phyloP scores from a whole-genome alignment of 2,888 invertebrate species.

The Formica aserva region DNA sequence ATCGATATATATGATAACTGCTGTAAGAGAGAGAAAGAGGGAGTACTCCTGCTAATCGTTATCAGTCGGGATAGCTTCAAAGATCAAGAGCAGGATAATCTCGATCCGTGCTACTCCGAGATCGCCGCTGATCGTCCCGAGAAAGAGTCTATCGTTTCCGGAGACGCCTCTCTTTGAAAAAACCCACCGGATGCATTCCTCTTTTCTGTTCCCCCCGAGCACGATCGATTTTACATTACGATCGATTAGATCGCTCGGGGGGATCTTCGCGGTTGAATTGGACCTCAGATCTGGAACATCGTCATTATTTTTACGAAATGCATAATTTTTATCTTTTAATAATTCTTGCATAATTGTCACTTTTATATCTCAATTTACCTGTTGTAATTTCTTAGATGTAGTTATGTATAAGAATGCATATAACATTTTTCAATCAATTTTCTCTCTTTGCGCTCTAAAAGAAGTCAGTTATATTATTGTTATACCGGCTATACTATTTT shows the following conservation, averaged over 20 bases:
- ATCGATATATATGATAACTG: not conserved
- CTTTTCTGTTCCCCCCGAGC: slow-evolving; percentile 24
- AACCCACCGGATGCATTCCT: not conserved
- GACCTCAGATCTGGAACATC: slow-evolving; percentile 10
- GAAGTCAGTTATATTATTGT: slow-evolving; percentile 1
- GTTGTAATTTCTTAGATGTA: not conserved
- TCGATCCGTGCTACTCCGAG: not conserved
- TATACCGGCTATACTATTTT: not conserved
- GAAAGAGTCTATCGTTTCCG: slow-evolving; percentile 15
- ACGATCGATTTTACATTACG: slow-evolving; percentile 29
- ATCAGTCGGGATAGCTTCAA: not conserved
- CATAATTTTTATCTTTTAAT: not conserved
- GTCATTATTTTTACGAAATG: not conserved
- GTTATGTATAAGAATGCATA: not conserved
- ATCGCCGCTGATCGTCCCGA: slow-evolving; percentile 2
- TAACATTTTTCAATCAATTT: not conserved
- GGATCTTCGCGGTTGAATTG: slow-evolving; percentile 16
- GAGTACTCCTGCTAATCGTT: not conserved
- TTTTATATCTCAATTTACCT: not conserved
- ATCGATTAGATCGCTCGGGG: slow-evolving; percentile 30
- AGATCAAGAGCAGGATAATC: not conserved
- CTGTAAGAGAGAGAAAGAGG: no score
- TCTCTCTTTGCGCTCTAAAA: not conserved
- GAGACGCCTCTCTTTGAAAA: not conserved
- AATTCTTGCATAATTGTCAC: not conserved